These are phyloP conservation scores for Microplitis mediator DNA, from an alignment of 1,140 invertebrate species.

Conservation along the genomic window DNA sequence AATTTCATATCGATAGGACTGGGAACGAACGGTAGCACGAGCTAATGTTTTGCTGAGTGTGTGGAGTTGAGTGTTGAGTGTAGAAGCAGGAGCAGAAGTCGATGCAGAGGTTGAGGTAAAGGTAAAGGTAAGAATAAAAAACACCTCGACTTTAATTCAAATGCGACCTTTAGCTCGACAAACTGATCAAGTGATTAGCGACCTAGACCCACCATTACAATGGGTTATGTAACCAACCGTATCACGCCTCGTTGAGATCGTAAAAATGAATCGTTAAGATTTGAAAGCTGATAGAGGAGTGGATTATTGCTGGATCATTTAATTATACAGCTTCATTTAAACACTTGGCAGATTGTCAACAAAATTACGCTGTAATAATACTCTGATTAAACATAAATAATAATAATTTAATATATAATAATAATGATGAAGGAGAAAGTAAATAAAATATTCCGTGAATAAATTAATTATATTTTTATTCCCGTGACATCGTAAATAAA, in stretches of 20 bases:
- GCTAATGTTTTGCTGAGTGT: too few species aligned
- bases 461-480: conserved; percentile 12
- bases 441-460: background rate
- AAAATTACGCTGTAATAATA: background rate
- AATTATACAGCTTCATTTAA: background rate
- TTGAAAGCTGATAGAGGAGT: conserved; percentile 6
- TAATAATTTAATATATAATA: background rate
- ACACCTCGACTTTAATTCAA: background rate
- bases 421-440: background rate
- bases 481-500: background rate
- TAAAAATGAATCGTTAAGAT: conserved; percentile 28
- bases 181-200: conserved; percentile 21
- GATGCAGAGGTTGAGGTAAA: too few species aligned
- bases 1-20: too few species aligned
- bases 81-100: too few species aligned
- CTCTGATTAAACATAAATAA: background rate
- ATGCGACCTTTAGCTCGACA: background rate
- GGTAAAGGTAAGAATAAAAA: too few species aligned
- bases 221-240: conserved; percentile 24
- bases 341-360: conserved; percentile 5
- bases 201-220: conserved; percentile 26
- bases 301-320: background rate
- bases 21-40: too few species aligned
- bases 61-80: too few species aligned
- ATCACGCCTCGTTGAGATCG: conserved; percentile 1